Base-by-base conservation (phyloP, 2,888 invertebrate species). In the Plebejus anna region DNA sequence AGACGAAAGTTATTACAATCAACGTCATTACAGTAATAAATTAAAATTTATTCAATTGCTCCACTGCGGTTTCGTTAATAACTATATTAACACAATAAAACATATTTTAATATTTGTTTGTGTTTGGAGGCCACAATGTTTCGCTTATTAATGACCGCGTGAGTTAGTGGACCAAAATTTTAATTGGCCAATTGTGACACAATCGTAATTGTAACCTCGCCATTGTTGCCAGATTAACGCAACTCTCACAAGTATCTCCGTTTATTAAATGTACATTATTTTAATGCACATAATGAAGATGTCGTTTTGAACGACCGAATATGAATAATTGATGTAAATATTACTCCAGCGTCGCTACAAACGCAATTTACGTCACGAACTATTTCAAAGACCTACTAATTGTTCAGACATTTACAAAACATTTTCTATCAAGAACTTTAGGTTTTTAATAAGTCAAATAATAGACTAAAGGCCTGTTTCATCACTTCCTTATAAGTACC, bases 141-240 rank as follows among this genome's bases (percentile, higher is more conserved):
- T 47, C 72, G 47, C 13, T 28, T 73, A 88, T 92, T 92, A 94
- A 92, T 92, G 93, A 92, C 89, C 88, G 90, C 89, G 91, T 91
- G 91, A 92, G 91, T 90, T 92, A 86, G 85, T 92, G 92, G 90
- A 90, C 91, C 91, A 91, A 90, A 86, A 91, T 91, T 93, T 91
- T 93, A 94, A 93, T 93, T 94, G 91, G 87, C 82, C 85, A 79
- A 91, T 93, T 92, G 89, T 91, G 91, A 91, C 91, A 91, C 84
- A 84, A 87, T 92, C 90, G 91, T 90, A 92, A 92, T 85, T 86
- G 90, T 92, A 91, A 89, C 84, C 86, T 83, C 86, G 86, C 85
- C 88, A 90, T 90, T 91, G 89, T 92, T 91, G 88, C 87, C 85
- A 88, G 85, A 86, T 72, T 76, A 59, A 57, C 71, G 59, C 42